Conservation (phyloP, 2,797 vertebrate genomes). For the Myotis planiceps region DNA sequence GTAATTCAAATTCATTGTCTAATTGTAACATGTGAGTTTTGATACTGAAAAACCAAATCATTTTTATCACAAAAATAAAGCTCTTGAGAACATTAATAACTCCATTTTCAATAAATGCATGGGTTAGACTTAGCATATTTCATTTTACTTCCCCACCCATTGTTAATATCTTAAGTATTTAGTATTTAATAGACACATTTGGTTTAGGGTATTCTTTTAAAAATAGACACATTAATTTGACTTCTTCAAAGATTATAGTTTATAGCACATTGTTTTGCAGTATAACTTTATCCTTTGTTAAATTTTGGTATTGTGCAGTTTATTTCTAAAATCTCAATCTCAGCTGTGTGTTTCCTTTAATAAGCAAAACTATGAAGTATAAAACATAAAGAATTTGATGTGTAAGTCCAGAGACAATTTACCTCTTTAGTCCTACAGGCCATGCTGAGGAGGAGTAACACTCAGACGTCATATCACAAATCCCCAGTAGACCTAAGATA, state of each 20-base stretch:
- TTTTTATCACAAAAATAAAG: conserved; percentile 21
- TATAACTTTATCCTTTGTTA: background rate
- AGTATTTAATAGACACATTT: background rate
- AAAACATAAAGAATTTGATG: background rate
- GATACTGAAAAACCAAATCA: background rate
- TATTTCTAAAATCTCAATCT: background rate
- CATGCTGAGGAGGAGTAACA: background rate
- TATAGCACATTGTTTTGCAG: background rate
- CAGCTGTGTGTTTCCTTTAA: background rate
- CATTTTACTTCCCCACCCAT: background rate
- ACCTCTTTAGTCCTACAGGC: background rate
- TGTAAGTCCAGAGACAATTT: background rate
- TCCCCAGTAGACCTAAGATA: background rate
- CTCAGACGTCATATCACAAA: background rate
- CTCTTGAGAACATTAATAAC: background rate
- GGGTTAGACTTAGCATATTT: background rate
- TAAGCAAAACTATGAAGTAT: background rate
- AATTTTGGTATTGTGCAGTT: background rate
- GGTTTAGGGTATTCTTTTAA: background rate
- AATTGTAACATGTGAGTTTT: background rate
- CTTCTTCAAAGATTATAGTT: background rate
- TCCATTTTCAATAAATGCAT: background rate
- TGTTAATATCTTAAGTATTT: background rate
- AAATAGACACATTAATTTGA: background rate
- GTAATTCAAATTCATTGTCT: background rate